Evolutionary conservation across 2,113 vertebrate genomes (phyloP), one percentile per base, ranked within the genome.

Genomic region (Delphinapterus leucas): DNA sequence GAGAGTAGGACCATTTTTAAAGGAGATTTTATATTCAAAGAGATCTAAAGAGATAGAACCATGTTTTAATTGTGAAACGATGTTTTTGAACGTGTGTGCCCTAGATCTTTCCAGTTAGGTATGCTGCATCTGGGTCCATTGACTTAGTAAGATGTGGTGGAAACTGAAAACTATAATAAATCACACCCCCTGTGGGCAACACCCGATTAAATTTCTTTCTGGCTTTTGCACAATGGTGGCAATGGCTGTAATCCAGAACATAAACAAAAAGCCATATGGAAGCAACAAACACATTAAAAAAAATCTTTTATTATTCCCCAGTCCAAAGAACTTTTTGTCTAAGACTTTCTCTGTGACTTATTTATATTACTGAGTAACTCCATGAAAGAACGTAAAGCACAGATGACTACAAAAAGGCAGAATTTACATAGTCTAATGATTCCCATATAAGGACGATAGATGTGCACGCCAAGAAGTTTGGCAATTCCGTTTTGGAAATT

Each of bases 231-330:
- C 77, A 96, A 85, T 93, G 81, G 83, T 94, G 95, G 90, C 90
- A 97, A 93, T 96, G 96, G 95, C 96, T 97, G 4, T 95, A 87
- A 79, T 97, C 90, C 92, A 97, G 79, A 95, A 95, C 14, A 94
- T 90, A 97, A 98, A 98, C 55, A 97, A 95, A 98, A 98, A 83
- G 71, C 96, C 94, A 97, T 90, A 97, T 96, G 92, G 92, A 97
- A 96, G 90, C 71, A 97, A 97, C 97, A 97, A 97, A 96, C 85
- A 96, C 90, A 92, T 88, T 88, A 36, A 58, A 76, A 53, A 47
- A 89, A 95, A 87, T 63, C 49, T 71, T 53, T 41, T 90, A 92
- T 90, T 97, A 93, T 93, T 96, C 21, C 41, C 60, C 71, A 93
- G 38, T 88, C 90, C 61, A 97, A 97, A 96, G 90, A 91, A 83